Percentiles rank a stretch among this genome's conserved stretches.
Conservation (phyloP, 2,888 invertebrate species). For the Microplitis deprimator region DNA sequence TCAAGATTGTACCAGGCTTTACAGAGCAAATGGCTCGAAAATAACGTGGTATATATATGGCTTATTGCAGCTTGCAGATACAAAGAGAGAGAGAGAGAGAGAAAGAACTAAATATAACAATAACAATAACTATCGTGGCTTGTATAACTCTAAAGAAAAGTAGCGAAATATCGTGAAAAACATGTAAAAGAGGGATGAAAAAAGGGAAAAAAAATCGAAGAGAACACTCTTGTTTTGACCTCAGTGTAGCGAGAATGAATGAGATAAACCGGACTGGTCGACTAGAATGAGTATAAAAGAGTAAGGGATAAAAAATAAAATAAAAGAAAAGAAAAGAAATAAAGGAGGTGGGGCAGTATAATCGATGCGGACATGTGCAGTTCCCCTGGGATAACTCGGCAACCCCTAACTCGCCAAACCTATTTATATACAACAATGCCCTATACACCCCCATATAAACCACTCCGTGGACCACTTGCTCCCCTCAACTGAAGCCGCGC, state of each 20-base stretch:
- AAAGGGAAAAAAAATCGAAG: constrained; percentile 19
- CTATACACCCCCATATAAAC: constrained; percentile 68
- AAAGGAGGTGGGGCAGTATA: constrained; percentile 57
- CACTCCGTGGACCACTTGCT: constrained; percentile 63
- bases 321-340: constrained; percentile 21
- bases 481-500: constrained; percentile 46
- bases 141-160: constrained; percentile 1
- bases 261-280: not conserved
- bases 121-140: not conserved
- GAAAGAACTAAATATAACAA: constrained; percentile 4
- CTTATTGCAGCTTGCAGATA: constrained; percentile 58
- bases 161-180: not conserved
- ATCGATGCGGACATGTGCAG: constrained; percentile 72
- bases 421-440: constrained; percentile 71
- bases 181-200: constrained; percentile 31
- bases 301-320: constrained; percentile 8
- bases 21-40: constrained; percentile 71
- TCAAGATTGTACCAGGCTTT: constrained; percentile 68
- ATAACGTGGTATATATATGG: constrained; percentile 63
- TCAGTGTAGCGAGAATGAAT: not conserved
- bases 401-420: constrained; percentile 72
- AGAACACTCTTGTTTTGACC: constrained; percentile 9
- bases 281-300: constrained; percentile 15
- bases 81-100: constrained; percentile 49
- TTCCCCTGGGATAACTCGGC: constrained; percentile 68